phyloP scores from a whole-genome alignment of 2,888 invertebrate species.

The Eupithecia inturbata region DNA sequence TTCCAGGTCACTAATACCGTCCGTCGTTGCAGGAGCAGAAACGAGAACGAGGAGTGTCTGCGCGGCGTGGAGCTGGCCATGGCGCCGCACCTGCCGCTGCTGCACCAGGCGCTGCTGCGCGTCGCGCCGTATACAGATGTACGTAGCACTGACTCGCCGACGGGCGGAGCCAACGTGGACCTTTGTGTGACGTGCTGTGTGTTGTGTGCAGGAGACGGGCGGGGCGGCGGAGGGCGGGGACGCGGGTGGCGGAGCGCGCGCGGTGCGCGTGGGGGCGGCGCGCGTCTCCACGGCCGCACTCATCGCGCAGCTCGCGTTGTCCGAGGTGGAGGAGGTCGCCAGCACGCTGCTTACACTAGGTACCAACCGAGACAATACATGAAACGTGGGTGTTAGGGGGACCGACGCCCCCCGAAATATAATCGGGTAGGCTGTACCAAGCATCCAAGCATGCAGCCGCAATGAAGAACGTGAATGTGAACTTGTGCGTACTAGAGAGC shows the following conservation, averaged over 20 bases:
- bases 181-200: conserved; percentile 79
- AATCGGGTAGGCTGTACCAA: too few relatives aligned
- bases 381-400: background rate
- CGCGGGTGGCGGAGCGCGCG: conserved; percentile 13
- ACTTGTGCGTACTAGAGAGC: too few relatives aligned
- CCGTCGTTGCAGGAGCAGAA: conserved; percentile 24
- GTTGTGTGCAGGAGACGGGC: conserved; percentile 6
- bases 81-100: conserved; percentile 77
- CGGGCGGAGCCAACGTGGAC: conserved; percentile 61
- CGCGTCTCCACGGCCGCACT: conserved; percentile 91
- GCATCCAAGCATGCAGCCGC: too few relatives aligned
- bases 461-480: too few relatives aligned
- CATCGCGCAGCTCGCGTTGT: conserved; percentile 89
- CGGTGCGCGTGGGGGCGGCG: conserved; percentile 85
- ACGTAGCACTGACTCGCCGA: conserved; percentile 4
- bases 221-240: conserved; percentile 9
- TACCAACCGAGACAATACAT: conserved; percentile 33
- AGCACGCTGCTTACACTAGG: conserved; percentile 85
- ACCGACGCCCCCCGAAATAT: too few relatives aligned
- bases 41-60: conserved; percentile 46
- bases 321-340: conserved; percentile 89
- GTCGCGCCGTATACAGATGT: conserved; percentile 38
- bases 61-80: conserved; percentile 68
- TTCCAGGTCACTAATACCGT: background rate
- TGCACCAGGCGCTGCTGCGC: conserved; percentile 74